Base-by-base conservation (phyloP, 1,140 invertebrate species). In the Goniozus legneri region DNA sequence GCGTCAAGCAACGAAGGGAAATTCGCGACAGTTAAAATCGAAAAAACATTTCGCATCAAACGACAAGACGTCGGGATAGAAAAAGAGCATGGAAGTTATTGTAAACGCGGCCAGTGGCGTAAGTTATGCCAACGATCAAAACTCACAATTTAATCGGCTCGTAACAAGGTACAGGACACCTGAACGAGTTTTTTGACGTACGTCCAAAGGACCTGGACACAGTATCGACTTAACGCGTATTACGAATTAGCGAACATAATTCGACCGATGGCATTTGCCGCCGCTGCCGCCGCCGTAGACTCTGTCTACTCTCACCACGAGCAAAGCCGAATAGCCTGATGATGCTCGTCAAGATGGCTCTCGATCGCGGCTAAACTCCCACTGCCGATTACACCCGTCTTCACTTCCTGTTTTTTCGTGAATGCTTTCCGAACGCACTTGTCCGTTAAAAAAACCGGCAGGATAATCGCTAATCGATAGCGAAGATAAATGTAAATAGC, bases 311-410 rank as follows among this genome's bases (percentile, higher is more conserved):
- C 30, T 30, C 30, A 50, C 42, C 42, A 54, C 57, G 53, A 54
- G 48, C 55, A 50, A n/a, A 64, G 57, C 62, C 58, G 59, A n/a
- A n/a, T n/a, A n/a, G n/a, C n/a, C n/a, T n/a, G n/a, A n/a, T n/a
- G n/a, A 65, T 58, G 56, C 51, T 63, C 56, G 55, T 60, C 58
- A 69, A 72, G 69, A 71, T 72, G 69, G 69, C 67, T 69, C 68
- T 71, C 55, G 58, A n/a, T 60, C 55, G 48, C 66, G 43, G n/a
- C n/a, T n/a, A 60, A 55, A 65, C 45, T 49, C 61, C 55, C 27
- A 47, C 46, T 47, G 44, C n/a, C n/a, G n/a, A n/a, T 50, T 43
- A 45, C 39, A 37, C 44, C 39, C 47, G 48, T 45, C 22, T 47
- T 54, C 56, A 64, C 67, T 70, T 72, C 62, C 66, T 64, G 56